Evolutionary conservation across 2,888 invertebrate genomes (phyloP), one percentile per base, ranked within the genome.

Genomic region (Dolichopus griseipennis): DNA sequence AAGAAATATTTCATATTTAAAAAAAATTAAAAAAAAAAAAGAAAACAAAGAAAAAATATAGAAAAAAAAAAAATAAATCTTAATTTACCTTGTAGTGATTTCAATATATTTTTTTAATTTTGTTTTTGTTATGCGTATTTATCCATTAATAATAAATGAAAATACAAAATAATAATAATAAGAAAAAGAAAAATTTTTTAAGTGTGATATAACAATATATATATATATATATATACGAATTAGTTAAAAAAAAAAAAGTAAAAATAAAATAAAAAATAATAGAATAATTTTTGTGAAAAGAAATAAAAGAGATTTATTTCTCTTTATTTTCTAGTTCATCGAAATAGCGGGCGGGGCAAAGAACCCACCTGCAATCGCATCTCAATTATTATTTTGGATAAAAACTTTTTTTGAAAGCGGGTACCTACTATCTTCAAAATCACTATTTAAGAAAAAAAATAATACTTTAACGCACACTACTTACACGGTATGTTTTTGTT

Each of bases 1-100:
- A 52, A n/a, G n/a, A 52, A 52, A 52, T 52, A 52, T 52, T 52
- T 52, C 52, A 52, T 52, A 52, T 52, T 52, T 52, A 18, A n/a
- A 52, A 52, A 52, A n/a, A 52, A 52, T 18, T 18, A 7, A 18
- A 52, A 52, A 15, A 41, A 41, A 52, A 15, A 41, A 41, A 41
- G 8, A 41, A 41, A 41, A 41, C 8, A 41, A 41, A 41, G 8
- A 6, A 41, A 41, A 41, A 41, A 41, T 41, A 27, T 4, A 27
- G 2, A 37, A 37, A 9, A 37, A 37, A 37, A 7, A 37, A 37
- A 10, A 37, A 7, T 34, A 10, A 10, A 10, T 37, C 8, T 8
- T 10, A 10, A 12, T 52, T 52, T 52, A 52, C 52, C 52, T 52
- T 52, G 52, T 52, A 52, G 52, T 52, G 52, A 12, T 52, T 12